A percentile compares a stretch with the other conserved stretches of the same genome.
phyloP scores from a whole-genome alignment of 2,797 vertebrate genomes.

The Onychomys torridus region DNA sequence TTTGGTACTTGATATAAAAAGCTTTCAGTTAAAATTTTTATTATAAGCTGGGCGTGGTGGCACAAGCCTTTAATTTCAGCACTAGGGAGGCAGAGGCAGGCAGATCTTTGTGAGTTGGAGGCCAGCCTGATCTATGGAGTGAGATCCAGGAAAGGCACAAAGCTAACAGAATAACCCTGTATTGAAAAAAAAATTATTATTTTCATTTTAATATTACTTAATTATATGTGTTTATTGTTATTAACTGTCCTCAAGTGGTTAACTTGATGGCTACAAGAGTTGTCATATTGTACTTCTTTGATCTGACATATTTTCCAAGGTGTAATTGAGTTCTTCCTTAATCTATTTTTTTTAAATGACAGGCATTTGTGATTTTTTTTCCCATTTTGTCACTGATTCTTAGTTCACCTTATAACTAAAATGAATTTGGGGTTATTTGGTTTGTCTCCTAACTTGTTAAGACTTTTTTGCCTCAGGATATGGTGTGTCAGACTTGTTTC shows the following conservation, averaged over 20 bases:
- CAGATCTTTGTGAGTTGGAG: too few species aligned
- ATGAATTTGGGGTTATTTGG: not conserved
- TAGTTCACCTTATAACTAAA: not conserved
- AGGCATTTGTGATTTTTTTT: not conserved
- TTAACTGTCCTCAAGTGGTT: not conserved
- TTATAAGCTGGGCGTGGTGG: too few species aligned
- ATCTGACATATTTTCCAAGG: not conserved
- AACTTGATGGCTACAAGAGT: not conserved
- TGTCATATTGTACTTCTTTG: not conserved
- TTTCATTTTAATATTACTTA: too few species aligned
- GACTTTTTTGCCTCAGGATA: not conserved
- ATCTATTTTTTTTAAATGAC: not conserved
- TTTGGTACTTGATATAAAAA: not conserved
- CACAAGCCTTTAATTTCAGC: too few species aligned
- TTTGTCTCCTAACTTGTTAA: not conserved
- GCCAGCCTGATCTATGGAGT: too few species aligned
- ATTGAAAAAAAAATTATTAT: too few species aligned
- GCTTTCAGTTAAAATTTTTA: too few species aligned
- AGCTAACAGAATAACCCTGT: too few species aligned
- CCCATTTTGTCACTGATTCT: not conserved
- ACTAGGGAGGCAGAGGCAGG: too few species aligned
- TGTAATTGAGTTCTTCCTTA: not conserved
- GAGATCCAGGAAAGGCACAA: too few species aligned
- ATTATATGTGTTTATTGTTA: not conserved
- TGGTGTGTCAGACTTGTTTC: not conserved